Evolutionary conservation across 2,797 vertebrate species (phyloP).

Genomic region (Podarcis lilfordi): DNA sequence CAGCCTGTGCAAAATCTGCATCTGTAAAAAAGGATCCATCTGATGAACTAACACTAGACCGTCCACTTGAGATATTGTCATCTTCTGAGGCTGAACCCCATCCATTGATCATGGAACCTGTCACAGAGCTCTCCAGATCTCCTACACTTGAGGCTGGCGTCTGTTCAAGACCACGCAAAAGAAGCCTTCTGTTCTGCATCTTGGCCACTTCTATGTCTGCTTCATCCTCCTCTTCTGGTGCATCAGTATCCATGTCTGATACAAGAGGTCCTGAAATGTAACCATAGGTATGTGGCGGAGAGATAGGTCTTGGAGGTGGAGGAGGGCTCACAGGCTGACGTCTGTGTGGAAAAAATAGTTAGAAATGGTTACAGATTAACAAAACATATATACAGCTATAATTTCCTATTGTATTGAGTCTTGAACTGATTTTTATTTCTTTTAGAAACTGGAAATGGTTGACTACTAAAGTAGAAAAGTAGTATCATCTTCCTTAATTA

Average conservation of each 20-base stretch:
- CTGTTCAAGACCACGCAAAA: conserved; percentile 93
- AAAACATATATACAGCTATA: neutral
- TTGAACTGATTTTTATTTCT: conserved; percentile 12
- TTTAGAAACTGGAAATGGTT: conserved; percentile 10
- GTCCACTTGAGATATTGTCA: conserved; percentile 96
- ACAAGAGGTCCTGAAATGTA: conserved; percentile 93
- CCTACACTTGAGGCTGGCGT: conserved; percentile 97
- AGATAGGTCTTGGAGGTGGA: conserved; percentile 88
- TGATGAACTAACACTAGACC: conserved; percentile 96
- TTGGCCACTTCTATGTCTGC: conserved; percentile 92
- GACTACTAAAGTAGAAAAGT: neutral
- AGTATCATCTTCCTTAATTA: neutral
- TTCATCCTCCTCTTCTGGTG: conserved; percentile 91
- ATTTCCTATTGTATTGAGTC: conserved; percentile 12
- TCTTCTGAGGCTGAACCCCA: conserved; percentile 99
- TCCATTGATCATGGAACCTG: conserved; percentile 99
- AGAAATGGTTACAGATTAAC: conserved; percentile 13
- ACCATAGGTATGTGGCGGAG: conserved; percentile 95
- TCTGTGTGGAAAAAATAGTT: conserved; percentile 74
- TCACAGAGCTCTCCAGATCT: conserved; percentile 97
- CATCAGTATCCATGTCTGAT: conserved; percentile 92
- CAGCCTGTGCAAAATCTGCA: conserved; percentile 96
- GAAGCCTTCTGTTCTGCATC: conserved; percentile 90
- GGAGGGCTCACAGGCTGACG: conserved; percentile 91
- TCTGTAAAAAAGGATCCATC: conserved; percentile 98